A percentile compares a stretch with the other conserved stretches of the same genome.
Evolutionary conservation across 2,113 vertebrate species (phyloP).

Genomic region (Hemichromis elongatus): DNA sequence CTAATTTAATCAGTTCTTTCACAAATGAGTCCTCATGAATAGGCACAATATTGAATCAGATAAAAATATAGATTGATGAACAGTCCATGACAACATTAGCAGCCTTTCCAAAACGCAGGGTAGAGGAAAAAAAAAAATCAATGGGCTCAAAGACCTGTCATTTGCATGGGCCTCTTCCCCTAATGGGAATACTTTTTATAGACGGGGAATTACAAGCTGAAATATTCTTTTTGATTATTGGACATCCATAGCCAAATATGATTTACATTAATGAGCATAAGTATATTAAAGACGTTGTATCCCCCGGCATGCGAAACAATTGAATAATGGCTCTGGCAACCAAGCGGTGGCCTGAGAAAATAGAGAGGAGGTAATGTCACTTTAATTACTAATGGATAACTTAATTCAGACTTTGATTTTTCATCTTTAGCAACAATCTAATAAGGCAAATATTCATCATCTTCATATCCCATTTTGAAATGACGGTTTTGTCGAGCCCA

Average conservation of each 20-base stretch:
- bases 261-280: constrained; percentile 85
- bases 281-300: constrained; percentile 82
- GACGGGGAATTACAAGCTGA: constrained; percentile 71
- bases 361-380: constrained; percentile 66
- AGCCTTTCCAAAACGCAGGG: constrained; percentile 65
- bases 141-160: constrained; percentile 71
- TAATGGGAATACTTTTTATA: constrained; percentile 75
- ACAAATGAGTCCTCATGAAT: constrained; percentile 70
- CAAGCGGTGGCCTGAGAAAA: constrained; percentile 46
- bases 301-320: constrained; percentile 72
- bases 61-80: constrained; percentile 79
- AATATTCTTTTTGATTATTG: constrained; percentile 82
- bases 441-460: constrained; percentile 77
- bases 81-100: constrained; percentile 77
- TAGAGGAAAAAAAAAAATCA: constrained; percentile 60
- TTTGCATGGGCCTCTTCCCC: constrained; percentile 68
- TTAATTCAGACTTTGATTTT: constrained; percentile 73
- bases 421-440: constrained; percentile 69
- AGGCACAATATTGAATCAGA: constrained; percentile 75
- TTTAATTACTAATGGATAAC: constrained; percentile 79
- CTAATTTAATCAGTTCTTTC: constrained; percentile 71
- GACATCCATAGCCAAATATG: constrained; percentile 83
- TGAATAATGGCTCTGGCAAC: constrained; percentile 74
- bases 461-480: constrained; percentile 65
- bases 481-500: constrained; percentile 59